These are phyloP conservation scores for Melipona beecheii DNA, from an alignment of 2,888 invertebrate species.

Conservation along the genomic window DNA sequence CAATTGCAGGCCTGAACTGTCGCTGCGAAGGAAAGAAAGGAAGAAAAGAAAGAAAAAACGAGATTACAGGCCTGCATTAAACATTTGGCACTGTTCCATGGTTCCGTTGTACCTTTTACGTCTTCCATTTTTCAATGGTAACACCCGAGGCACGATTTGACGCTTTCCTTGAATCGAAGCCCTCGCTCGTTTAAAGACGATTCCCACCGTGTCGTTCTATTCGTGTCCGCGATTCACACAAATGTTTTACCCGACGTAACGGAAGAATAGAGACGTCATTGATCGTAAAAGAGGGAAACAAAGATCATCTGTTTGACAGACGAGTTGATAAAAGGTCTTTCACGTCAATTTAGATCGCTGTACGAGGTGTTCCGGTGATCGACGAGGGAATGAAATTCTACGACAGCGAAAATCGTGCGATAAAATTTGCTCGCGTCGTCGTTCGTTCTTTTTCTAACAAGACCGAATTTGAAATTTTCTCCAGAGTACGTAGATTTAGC, in stretches of 20 bases:
- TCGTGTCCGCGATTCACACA: neutral
- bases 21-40: neutral
- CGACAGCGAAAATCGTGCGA: neutral
- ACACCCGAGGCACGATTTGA: neutral
- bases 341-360: slow-evolving; percentile 7
- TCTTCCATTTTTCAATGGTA: neutral
- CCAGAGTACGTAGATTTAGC: too few relatives aligned
- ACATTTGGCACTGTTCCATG: slow-evolving; percentile 4
- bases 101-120: neutral
- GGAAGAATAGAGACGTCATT: slow-evolving; percentile 19
- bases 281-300: neutral
- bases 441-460: neutral
- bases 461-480: neutral
- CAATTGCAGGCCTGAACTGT: neutral
- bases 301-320: slow-evolving; percentile 25
- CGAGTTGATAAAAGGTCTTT: slow-evolving; percentile 21
- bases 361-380: neutral
- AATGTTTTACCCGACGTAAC: neutral
- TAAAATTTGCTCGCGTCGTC: rapidly evolving
- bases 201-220: neutral
- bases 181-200: neutral
- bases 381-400: neutral
- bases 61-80: neutral
- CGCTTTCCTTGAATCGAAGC: neutral
- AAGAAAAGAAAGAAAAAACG: neutral